Evolutionary conservation across 2,888 invertebrate genomes (phyloP), one percentile per base, ranked within the genome.

Genomic region (Biston betularia): DNA sequence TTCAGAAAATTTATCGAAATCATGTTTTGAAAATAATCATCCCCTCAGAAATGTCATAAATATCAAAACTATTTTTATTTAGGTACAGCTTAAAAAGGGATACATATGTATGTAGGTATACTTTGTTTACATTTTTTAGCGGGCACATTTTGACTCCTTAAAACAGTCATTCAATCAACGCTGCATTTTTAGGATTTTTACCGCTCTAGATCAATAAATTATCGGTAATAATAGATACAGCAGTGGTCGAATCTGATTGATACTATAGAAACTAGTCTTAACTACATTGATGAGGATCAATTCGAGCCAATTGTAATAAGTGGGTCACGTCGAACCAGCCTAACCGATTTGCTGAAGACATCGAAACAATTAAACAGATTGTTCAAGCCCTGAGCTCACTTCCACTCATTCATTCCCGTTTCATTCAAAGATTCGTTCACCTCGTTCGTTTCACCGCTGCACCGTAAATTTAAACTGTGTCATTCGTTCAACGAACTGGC

Each of bases 221-320:
- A 71, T 68, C 70, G 67, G n/a, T n/a, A n/a, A 69, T 65, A 55
- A 70, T 62, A 63, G 62, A 54, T 54, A 44, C 42, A 12, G 24
- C 11, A 24, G 12, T 35, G 40, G 56, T 58, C 52, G 72, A 76
- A 77, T 74, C 70, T 75, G 73, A 74, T 73, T 73, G 73, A 75
- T 80, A 76, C 73, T 72, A 78, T 79, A 75, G 72, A 70, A 65
- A 75, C 73, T 73, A 77, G 75, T 79, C 75, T 72, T 14, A 57
- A 38, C 38, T 76, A 76, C 71, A 80, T 79, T 81, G 81, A 87
- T 88, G 78, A 77, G 79, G 82, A 82, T 84, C 84, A 87, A 87
- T 87, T 87, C 80, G 75, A 78, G 69, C 76, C 84, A 85, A 87
- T 87, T 85, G 82, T 75, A 71, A 78, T 79, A 86, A 84, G 79